phyloP scores from a whole-genome alignment of 2,888 invertebrate genomes.

The Zootermopsis nevadensis region DNA sequence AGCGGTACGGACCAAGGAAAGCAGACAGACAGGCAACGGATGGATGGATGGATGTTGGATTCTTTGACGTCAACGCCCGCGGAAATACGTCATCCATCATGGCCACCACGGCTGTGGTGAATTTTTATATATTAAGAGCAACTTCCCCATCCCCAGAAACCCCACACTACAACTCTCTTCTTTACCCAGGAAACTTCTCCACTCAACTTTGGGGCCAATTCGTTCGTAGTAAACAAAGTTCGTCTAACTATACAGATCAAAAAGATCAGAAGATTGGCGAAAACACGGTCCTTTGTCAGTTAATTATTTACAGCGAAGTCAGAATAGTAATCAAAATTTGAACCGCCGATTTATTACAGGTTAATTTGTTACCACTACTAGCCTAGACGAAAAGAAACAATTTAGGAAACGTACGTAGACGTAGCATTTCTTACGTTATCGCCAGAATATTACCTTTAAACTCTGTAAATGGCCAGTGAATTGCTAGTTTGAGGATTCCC shows the following conservation, averaged over 20 bases:
- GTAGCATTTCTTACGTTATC: too few species aligned
- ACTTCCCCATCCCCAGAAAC: neutral
- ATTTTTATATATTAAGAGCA: constrained; percentile 43
- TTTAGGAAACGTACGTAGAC: too few species aligned
- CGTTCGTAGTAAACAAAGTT: neutral
- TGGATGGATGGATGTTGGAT: constrained; percentile 46
- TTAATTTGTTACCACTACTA: too few species aligned
- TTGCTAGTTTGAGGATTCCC: too few species aligned
- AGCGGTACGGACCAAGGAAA: neutral
- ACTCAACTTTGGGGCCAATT: neutral
- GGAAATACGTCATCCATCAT: constrained; percentile 49
- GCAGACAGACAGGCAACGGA: constrained; percentile 16
- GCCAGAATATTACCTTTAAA: too few species aligned
- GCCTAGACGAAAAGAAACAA: too few species aligned
- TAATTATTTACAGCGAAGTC: too few species aligned
- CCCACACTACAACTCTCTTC: neutral
- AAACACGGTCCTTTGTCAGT: too few species aligned
- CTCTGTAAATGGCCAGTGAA: too few species aligned
- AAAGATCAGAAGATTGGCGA: too few species aligned
- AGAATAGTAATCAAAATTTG: too few species aligned
- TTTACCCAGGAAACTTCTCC: neutral
- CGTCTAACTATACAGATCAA: neutral
- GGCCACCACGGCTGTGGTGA: constrained; percentile 38
- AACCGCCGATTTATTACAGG: too few species aligned
- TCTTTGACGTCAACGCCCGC: constrained; percentile 47